Base-by-base conservation (phyloP, 2,113 vertebrate genomes). In the Scytalopus superciliaris region DNA sequence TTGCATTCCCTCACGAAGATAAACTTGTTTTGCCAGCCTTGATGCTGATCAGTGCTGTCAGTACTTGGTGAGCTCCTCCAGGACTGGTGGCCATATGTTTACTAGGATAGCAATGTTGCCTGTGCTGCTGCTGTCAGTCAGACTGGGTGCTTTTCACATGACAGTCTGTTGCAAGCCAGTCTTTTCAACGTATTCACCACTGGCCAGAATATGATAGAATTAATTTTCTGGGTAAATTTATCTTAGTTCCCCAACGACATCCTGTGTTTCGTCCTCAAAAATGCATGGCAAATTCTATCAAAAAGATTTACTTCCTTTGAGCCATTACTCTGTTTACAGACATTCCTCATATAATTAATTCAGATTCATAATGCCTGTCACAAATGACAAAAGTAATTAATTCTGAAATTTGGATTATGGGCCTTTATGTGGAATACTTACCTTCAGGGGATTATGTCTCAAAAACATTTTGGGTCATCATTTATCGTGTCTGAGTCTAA, bases 341-440 rank as follows among this genome's bases (percentile, higher is more conserved):
- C 53, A 66, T 74, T 94, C 42, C n/a, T 94, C 83, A 86, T 76
- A 52, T 31, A 81, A 96, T 94, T 91, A 94, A 85, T 66, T 85
- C 24, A 49, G 70, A 90, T 80, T 93, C 84, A 91, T 94, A 84
- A 87, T 87, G 55, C 81, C 44, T 89, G 67, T 90, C 89, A 84
- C 28, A 81, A 94, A 83, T 76, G 84, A 83, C 87, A 94, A 66
- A 80, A 90, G 52, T 84, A 57, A 87, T 94, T 86, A 92, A 59
- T 82, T 84, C 49, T 89, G 70, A 74, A 74, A 62, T 86, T n/a
- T 70, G 50, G 74, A 57, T 42, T 53, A 8, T 44, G 24, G 23
- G 21, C 14, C 50, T 78, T 72, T 72, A 49, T 84, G 77, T 79
- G 52, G 27, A 94, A 64, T 70, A 49, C 6, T 72, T 94, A 27